Evolutionary conservation across 2,888 invertebrate species (phyloP).

Genomic region (Apodemia duryi): DNA sequence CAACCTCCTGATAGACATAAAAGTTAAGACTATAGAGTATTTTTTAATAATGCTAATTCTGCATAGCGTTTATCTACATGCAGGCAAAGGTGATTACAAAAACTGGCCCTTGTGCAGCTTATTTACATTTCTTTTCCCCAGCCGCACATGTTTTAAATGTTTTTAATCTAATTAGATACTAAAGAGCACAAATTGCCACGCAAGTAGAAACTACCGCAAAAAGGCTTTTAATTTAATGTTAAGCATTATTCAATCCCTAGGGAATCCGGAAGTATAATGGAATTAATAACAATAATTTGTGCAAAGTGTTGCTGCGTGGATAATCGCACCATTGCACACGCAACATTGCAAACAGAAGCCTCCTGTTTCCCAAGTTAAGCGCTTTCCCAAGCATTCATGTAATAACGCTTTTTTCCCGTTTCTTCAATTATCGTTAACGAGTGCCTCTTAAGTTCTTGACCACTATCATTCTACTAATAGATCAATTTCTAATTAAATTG

Average conservation of each 20-base stretch:
- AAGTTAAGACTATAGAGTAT: background rate
- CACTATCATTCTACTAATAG: background rate
- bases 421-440: constrained; percentile 8
- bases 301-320: constrained; percentile 51
- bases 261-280: constrained; percentile 65
- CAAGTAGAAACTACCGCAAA: constrained; percentile 13
- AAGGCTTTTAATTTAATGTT: constrained; percentile 19
- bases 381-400: constrained; percentile 18
- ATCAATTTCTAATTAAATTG: too few relatives aligned
- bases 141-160: background rate
- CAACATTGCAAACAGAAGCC: constrained; percentile 31
- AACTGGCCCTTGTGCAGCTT: background rate
- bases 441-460: background rate
- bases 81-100: background rate
- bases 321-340: constrained; percentile 17
- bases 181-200: constrained; percentile 4
- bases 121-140: background rate
- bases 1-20: too few relatives aligned
- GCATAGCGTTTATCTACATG: background rate
- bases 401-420: constrained; percentile 10
- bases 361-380: constrained; percentile 32
- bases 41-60: too few relatives aligned
- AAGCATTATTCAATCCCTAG: constrained; percentile 45
- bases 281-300: constrained; percentile 47
- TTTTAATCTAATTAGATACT: constrained; percentile 6